Conservation (phyloP, 2,113 vertebrate species). For the Malurus melanocephalus region DNA sequence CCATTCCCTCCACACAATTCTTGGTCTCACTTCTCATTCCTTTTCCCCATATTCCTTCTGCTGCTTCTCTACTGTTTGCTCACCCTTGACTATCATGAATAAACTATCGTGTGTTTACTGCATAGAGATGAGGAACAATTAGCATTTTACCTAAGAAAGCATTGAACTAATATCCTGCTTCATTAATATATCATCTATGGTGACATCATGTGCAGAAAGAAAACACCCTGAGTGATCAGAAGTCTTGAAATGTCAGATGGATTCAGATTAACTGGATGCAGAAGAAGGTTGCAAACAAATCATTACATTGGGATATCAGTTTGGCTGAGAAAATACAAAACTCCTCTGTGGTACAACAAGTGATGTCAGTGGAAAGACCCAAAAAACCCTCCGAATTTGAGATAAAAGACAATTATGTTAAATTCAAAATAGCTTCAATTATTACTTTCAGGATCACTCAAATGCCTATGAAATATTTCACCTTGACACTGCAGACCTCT, state of each 20-base stretch:
- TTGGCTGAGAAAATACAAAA: background rate
- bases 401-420: background rate
- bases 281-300: background rate
- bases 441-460: background rate
- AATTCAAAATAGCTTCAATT: background rate
- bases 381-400: background rate
- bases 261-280: background rate
- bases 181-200: background rate
- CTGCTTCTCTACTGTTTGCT: background rate
- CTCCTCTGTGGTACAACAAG: background rate
- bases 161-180: background rate
- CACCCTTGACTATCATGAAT: background rate
- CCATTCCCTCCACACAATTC: background rate
- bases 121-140: background rate
- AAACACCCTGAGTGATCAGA: background rate
- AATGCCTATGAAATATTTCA: background rate
- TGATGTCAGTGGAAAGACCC: background rate
- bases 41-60: background rate
- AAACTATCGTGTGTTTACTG: background rate
- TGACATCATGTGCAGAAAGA: background rate
- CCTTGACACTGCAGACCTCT: background rate
- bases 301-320: background rate
- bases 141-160: background rate
- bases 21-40: background rate
- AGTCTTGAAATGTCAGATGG: background rate